Percentiles rank a stretch among this genome's conserved stretches.
Evolutionary conservation across 2,888 invertebrate species (phyloP).

Genomic region (Pyrrhia umbra): DNA sequence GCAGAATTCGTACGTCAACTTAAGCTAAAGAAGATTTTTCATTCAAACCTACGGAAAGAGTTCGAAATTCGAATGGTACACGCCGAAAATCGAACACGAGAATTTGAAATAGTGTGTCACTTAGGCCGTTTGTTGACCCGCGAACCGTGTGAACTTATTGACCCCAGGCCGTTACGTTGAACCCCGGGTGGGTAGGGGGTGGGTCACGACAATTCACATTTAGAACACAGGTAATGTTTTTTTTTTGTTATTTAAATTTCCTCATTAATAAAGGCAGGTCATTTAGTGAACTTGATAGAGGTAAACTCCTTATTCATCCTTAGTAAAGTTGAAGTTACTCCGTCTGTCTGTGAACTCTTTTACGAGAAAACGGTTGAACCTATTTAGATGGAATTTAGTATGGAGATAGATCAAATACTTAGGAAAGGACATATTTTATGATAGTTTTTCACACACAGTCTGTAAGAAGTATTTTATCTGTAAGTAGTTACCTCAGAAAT

Average conservation of each 20-base stretch:
- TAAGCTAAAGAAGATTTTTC: not conserved
- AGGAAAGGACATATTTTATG: too few relatives aligned
- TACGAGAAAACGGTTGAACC: too few relatives aligned
- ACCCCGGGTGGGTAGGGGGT: constrained; percentile 44
- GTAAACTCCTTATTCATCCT: too few relatives aligned
- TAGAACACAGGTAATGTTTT: constrained; percentile 10
- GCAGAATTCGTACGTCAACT: too few relatives aligned
- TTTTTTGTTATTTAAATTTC: not conserved
- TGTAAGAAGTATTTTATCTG: too few relatives aligned
- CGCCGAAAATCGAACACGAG: constrained; percentile 35
- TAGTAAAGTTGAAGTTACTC: too few relatives aligned
- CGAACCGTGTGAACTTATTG: constrained; percentile 67
- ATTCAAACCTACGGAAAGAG: not conserved
- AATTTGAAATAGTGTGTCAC: constrained; percentile 67
- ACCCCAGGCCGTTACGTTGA: constrained; percentile 58
- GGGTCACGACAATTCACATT: constrained; percentile 32
- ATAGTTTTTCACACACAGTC: too few relatives aligned
- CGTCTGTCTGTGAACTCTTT: too few relatives aligned
- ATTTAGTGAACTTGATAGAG: too few relatives aligned
- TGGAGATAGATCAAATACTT: too few relatives aligned
- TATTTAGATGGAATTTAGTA: too few relatives aligned
- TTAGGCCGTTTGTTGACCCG: constrained; percentile 71
- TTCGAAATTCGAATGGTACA: constrained; percentile 2
- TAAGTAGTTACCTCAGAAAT: too few relatives aligned
- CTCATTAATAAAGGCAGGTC: not conserved